phyloP scores from a whole-genome alignment of 1,140 invertebrate genomes.

The Rhyacophila brunnea region DNA sequence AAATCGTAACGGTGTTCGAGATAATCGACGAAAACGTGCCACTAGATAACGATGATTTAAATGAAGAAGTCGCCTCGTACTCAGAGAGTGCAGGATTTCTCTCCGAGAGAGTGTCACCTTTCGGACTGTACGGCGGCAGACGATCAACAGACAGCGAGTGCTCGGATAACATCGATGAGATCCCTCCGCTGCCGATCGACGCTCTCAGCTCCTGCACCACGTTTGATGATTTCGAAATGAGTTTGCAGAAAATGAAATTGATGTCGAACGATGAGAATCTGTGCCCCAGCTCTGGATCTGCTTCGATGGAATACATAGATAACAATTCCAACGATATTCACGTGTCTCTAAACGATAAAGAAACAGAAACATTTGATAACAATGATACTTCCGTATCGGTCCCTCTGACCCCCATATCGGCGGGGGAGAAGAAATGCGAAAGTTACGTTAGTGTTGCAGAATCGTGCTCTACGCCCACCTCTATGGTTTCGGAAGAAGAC shows the following conservation, averaged over 20 bases:
- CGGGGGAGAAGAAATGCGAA: too few relatives aligned
- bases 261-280: neutral
- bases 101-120: neutral
- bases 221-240: neutral
- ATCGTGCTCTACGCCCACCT: conserved; percentile 45
- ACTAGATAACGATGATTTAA: too few relatives aligned
- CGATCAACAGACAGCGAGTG: neutral
- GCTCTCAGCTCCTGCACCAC: neutral
- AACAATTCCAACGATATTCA: conserved; percentile 1
- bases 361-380: too few relatives aligned
- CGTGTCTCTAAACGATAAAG: too few relatives aligned
- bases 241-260: neutral
- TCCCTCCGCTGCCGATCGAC: neutral
- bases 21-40: conserved; percentile 46
- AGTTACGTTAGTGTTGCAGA: conserved; percentile 35
- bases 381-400: too few relatives aligned
- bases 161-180: neutral
- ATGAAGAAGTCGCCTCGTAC: too few relatives aligned
- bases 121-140: neutral
- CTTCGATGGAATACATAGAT: conserved; percentile 1
- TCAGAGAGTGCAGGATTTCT: too few relatives aligned
- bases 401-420: too few relatives aligned
- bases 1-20: conserved; percentile 52
- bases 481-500: conserved; percentile 49
- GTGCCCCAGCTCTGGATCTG: conserved; percentile 3